Base-by-base conservation (phyloP, 2,797 vertebrate species). In the Rallus crepitans region DNA sequence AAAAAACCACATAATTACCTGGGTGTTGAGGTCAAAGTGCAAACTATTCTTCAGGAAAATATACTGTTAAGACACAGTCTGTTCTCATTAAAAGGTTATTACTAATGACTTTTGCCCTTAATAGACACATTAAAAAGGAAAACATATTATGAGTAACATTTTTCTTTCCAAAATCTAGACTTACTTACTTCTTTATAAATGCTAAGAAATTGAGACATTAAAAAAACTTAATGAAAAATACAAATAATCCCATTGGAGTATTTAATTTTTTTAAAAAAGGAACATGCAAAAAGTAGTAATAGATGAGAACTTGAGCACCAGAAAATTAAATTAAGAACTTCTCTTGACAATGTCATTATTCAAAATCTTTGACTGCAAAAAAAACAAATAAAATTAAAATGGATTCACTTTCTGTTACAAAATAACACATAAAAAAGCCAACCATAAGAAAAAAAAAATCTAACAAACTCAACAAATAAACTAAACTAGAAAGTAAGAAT, bases 1-100 rank as follows among this genome's bases (percentile, higher is more conserved):
- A 14, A 72, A 69, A 88, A 82, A 82, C 15, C 40, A 2, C 0
- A 14, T 72, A 70, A 70, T 73, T 39, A 76, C 2, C 7, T 40
- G 60, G 5, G 3, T 69, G 4, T 66, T 60, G 24, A 87, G 39
- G 77, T 31, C 11, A 86, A 87, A 85, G 52, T 56, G 11, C 20
- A 88, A 89, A 47, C 12, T 40, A 23, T 56, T 94, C 28, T 66
- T 79, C 66, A 63, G 66, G 20, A 89, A 89, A 80, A 87, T 50
- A 45, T 28, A 86, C 28, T 64, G 15, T 68, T 64, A 89, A n/a
- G 15, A 76, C 5, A 24, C 23, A 80, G 42, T 16, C 30, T 82
- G 24, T 33, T 83, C 39, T 90, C 56, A 71, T 78, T 91, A 91
- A 78, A 71, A 57, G 15, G 70, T 78, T 77, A 69, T 6, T n/a